Evolutionary conservation across 2,888 invertebrate genomes (phyloP).

Genomic region (Drosophila fungiperda): DNA sequence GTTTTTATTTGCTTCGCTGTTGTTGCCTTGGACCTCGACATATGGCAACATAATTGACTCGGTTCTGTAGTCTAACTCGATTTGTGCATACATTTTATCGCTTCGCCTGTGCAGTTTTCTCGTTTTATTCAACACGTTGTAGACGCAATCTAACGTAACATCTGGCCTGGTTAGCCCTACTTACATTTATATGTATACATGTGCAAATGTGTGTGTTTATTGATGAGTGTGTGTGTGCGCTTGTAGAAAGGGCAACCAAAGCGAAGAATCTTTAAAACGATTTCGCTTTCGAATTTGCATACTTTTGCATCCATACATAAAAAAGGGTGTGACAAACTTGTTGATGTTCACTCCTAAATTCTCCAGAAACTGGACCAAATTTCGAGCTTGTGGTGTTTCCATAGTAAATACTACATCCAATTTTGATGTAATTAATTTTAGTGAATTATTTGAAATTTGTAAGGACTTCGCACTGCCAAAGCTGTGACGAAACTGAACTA

Average conservation of each 20-base stretch:
- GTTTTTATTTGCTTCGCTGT: slow-evolving; percentile 27
- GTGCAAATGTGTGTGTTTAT: background rate
- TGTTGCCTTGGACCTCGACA: slow-evolving; percentile 52
- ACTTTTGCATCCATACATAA: background rate
- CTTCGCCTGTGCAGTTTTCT: slow-evolving; percentile 28
- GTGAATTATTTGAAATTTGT: background rate
- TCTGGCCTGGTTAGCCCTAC: slow-evolving; percentile 46
- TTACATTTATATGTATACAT: background rate
- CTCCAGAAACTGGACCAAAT: background rate
- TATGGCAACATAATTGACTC: slow-evolving; percentile 69
- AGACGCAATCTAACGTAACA: slow-evolving; percentile 47
- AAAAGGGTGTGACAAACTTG: background rate
- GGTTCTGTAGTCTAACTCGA: slow-evolving; percentile 52
- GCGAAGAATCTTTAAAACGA: slow-evolving; percentile 27
- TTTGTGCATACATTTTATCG: slow-evolving; percentile 33
- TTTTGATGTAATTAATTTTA: too few relatives aligned
- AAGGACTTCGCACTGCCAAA: background rate
- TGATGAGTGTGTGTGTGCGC: background rate
- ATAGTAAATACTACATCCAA: background rate
- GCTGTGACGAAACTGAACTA: background rate
- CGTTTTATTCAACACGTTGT: slow-evolving; percentile 46
- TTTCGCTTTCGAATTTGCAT: slow-evolving; percentile 31
- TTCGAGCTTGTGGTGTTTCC: background rate
- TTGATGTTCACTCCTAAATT: background rate
- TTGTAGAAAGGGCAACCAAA: background rate